A percentile compares a stretch with the other conserved stretches of the same genome.
phyloP scores from a whole-genome alignment of 2,797 vertebrate genomes.

The Enteromius anoplus region DNA sequence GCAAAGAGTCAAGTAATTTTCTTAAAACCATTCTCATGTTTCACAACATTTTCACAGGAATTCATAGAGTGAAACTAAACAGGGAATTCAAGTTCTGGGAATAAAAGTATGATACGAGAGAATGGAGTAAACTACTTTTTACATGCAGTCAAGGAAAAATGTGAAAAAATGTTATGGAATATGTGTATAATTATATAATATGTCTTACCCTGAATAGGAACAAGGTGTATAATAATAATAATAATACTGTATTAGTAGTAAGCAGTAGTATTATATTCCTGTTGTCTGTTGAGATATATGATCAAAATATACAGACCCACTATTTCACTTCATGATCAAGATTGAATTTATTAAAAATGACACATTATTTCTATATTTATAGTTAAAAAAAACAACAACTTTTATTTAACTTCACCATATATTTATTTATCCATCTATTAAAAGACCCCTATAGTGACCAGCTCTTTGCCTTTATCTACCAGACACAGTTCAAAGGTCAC shows the following conservation, averaged over 20 bases:
- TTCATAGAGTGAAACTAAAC: not conserved
- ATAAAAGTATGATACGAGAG: not conserved
- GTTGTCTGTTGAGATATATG: not conserved
- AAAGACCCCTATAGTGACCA: not conserved
- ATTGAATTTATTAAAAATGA: not conserved
- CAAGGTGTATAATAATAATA: not conserved
- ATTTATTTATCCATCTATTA: conserved; percentile 2
- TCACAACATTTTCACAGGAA: not conserved
- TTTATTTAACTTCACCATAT: not conserved
- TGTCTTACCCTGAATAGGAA: not conserved
- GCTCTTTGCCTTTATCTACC: not conserved
- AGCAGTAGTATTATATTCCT: not conserved
- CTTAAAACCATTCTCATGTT: conserved; percentile 7
- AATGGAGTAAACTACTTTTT: not conserved
- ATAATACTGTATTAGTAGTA: not conserved
- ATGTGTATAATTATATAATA: not conserved
- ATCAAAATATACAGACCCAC: not conserved
- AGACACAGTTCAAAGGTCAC: conserved; percentile 3
- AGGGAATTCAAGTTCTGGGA: not conserved
- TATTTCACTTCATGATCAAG: not conserved
- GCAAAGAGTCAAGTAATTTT: not conserved
- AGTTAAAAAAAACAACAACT: not conserved
- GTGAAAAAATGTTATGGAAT: not conserved
- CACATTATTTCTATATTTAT: not conserved
- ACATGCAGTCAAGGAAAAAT: not conserved